Base-by-base conservation (phyloP, 1,140 invertebrate species). In the Drosophila navojoa region DNA sequence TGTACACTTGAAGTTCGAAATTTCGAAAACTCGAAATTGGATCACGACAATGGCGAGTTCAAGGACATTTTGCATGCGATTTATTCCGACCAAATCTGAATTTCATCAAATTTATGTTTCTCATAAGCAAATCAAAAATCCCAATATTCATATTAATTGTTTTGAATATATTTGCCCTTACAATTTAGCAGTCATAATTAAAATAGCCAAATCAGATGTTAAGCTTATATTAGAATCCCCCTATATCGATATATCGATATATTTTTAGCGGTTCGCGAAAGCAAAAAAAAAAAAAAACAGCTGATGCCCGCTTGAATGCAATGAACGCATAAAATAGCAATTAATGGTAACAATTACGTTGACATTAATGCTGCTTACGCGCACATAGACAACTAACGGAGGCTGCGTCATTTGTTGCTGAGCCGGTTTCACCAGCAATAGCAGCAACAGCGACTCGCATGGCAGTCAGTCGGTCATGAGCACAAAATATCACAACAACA, bases 401-500 rank as follows among this genome's bases (percentile, higher is more conserved):
- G 38, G 22, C 27, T 25, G 16, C 38, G 22, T 53, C 16, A 52
- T 27, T 54, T 49, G 63, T 49, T 68, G 63, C 50, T 25, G 61
- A 70, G 59, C 71, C 53, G 71, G 71, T 74, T 74, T 70, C 10
- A 3, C 4, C 27, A 29, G 27, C 27, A 29, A 6, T 29, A 45
- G 27, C 19, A 35, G 35, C 35, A 38, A 7, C 35, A 38, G 6
- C 4, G 35, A 15, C 38, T 27, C 15, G 57, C 25, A 47, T 19
- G 7, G 13, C 55, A 73, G 71, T 73, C 71, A 74, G 44, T 74
- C 66, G 71, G 71, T 74, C 71, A 70, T 61, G 58, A 62, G 50
- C 50, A 52, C 61, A 13, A 27, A 40, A 53, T 52, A 52, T 42
- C 5, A 44, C 42, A 59, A 40, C 19, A 59, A 53, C 19, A 57